phyloP scores from a whole-genome alignment of 2,888 invertebrate genomes.

The Drosophila recens region DNA sequence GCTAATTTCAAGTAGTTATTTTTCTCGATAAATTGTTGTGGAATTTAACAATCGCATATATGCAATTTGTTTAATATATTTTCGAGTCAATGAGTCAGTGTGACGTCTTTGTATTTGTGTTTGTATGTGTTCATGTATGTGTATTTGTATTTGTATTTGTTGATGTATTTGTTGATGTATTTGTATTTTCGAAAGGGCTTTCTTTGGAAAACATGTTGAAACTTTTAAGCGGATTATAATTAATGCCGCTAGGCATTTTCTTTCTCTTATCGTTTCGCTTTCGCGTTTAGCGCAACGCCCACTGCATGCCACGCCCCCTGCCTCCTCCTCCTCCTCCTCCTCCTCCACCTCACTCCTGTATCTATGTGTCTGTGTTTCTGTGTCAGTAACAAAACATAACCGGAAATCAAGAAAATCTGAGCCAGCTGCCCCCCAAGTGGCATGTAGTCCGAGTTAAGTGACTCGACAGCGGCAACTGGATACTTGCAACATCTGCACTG shows the following conservation, averaged over 20 bases:
- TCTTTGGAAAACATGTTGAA: conserved; percentile 76
- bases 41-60: conserved; percentile 6
- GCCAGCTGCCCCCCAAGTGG: conserved; percentile 8
- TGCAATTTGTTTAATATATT: conserved; percentile 7
- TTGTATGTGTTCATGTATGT: conserved; percentile 1
- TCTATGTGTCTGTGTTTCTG: conserved; percentile 52
- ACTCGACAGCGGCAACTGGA: conserved; percentile 4
- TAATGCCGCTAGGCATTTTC: conserved; percentile 80
- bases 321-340: not conserved
- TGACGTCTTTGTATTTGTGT: conserved; percentile 2
- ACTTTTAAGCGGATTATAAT: conserved; percentile 82
- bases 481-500: conserved; percentile 19
- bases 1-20: not conserved
- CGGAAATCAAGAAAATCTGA: conserved; percentile 70
- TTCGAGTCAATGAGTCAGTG: conserved; percentile 14
- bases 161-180: not conserved
- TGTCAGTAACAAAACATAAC: conserved; percentile 61
- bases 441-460: conserved; percentile 21
- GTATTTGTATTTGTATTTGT: conserved; percentile 8
- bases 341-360: not conserved
- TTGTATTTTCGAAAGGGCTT: conserved; percentile 53
- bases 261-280: conserved; percentile 71
- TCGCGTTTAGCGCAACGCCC: conserved; percentile 59
- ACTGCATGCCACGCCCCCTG: not conserved
- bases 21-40: not conserved